phyloP scores from a whole-genome alignment of 2,888 invertebrate species.

The Gandaritis pyraliata region DNA sequence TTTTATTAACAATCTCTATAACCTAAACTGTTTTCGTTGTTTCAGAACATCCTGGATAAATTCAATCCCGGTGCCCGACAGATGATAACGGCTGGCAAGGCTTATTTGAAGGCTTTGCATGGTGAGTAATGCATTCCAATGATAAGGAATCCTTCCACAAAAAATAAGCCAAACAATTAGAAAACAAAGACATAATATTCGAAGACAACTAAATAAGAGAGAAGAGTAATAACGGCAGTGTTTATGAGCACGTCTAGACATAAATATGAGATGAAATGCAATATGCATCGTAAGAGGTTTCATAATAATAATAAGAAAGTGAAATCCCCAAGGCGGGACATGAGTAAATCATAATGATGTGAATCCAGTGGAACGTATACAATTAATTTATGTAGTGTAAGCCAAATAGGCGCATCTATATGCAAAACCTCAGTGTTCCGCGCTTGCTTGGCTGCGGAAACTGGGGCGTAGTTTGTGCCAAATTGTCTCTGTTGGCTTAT shows the following conservation, averaged over 20 bases:
- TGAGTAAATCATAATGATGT: conserved; percentile 61
- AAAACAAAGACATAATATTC: conserved; percentile 26
- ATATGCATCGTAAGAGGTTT: conserved; percentile 36
- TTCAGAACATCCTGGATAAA: conserved; percentile 97
- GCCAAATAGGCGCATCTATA: conserved; percentile 82
- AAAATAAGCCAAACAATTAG: conserved; percentile 12
- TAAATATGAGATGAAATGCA: conserved; percentile 38
- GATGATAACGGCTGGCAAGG: conserved; percentile 96
- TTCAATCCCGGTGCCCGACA: conserved; percentile 97
- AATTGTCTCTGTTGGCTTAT: conserved; percentile 83
- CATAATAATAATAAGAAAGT: conserved; percentile 46
- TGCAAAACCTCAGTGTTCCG: conserved; percentile 76
- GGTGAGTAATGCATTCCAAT: conserved; percentile 86
- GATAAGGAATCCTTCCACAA: conserved; percentile 17
- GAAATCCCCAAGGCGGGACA: conserved; percentile 44
- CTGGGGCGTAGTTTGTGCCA: conserved; percentile 80
- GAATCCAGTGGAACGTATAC: conserved; percentile 71
- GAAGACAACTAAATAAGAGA: conserved; percentile 21
- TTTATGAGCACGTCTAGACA: conserved; percentile 42
- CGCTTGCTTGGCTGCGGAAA: conserved; percentile 76
- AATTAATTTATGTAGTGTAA: conserved; percentile 80
- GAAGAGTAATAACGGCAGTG: conserved; percentile 26
- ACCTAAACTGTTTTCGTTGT: conserved; percentile 63
- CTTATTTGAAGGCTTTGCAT: conserved; percentile 96
- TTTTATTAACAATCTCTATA: conserved; percentile 10